Evolutionary conservation across 2,797 vertebrate genomes (phyloP).

Genomic region (Coreius guichenoti): DNA sequence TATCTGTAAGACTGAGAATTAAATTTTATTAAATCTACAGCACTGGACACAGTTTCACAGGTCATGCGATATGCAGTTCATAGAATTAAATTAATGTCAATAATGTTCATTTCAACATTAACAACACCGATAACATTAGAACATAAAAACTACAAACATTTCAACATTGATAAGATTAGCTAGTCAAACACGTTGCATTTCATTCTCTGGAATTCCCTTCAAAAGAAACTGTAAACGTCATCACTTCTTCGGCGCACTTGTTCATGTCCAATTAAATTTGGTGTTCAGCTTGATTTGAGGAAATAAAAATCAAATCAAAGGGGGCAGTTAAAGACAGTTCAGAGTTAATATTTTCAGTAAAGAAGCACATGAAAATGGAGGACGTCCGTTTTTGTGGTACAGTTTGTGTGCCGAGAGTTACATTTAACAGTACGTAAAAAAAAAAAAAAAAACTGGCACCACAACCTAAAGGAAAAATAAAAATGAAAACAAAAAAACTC

Average conservation of each 20-base stretch:
- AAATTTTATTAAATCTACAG: constrained; percentile 91
- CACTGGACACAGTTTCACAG: constrained; percentile 89
- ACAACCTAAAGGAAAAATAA: constrained; percentile 30
- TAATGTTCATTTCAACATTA: constrained; percentile 57
- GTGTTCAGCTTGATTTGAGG: constrained; percentile 62
- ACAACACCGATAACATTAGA: constrained; percentile 77
- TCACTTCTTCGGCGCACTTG: constrained; percentile 80
- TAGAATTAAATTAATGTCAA: constrained; percentile 75
- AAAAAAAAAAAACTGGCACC: constrained; percentile 43
- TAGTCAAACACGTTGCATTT: constrained; percentile 86
- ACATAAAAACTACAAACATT: constrained; percentile 79
- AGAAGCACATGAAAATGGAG: constrained; percentile 83
- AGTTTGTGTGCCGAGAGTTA: constrained; percentile 54
- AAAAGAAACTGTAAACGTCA: constrained; percentile 86
- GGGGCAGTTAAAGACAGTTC: constrained; percentile 42
- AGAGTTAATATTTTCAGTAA: constrained; percentile 63
- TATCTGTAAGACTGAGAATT: constrained; percentile 71
- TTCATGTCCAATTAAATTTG: constrained; percentile 75
- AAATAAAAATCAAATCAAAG: constrained; percentile 40
- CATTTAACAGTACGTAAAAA: constrained; percentile 58
- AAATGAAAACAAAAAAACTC: constrained; percentile 12
- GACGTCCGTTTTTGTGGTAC: constrained; percentile 69
- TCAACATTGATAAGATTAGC: constrained; percentile 85
- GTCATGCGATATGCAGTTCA: constrained; percentile 93
- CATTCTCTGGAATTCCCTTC: constrained; percentile 59